Conservation (phyloP, 2,888 invertebrate genomes). For the Trimorus sp. region DNA sequence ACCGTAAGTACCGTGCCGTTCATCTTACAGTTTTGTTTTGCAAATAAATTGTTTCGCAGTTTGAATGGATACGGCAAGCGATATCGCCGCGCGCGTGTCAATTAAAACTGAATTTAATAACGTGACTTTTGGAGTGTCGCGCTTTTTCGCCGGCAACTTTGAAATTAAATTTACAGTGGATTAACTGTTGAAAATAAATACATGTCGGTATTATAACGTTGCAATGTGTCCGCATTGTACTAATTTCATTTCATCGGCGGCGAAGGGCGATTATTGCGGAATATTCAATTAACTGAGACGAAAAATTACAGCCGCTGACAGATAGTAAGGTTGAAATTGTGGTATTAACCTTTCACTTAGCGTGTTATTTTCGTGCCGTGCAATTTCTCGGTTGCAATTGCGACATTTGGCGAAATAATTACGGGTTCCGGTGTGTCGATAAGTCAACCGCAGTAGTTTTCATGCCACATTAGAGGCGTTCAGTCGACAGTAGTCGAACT, state of each 20-base stretch:
- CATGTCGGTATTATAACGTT: no score
- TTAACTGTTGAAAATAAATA: no score
- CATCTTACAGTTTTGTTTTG: no score
- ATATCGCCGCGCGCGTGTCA: no score
- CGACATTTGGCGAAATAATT: constrained; percentile 20
- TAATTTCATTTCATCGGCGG: constrained; percentile 5
- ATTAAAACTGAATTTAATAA: no score
- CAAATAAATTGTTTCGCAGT: no score
- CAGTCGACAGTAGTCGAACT: no score
- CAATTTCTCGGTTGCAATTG: constrained; percentile 11
- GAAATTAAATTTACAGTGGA: no score
- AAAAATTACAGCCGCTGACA: constrained; percentile 20
- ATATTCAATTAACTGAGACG: constrained; percentile 30
- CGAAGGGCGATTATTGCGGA: constrained; percentile 6
- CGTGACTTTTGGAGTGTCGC: no score
- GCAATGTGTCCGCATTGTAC: neutral
- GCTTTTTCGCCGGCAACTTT: no score
- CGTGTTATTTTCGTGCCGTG: constrained; percentile 17
- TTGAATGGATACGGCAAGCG: no score
- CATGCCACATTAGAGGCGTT: neutral
- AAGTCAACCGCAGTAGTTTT: constrained; percentile 4
- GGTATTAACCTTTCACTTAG: constrained; percentile 22
- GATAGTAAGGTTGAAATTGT: constrained; percentile 11
- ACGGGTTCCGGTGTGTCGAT: constrained; percentile 12
- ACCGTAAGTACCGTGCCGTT: constrained; percentile 2